Evolutionary conservation across 1,140 invertebrate genomes (phyloP).

Genomic region (Pseudomyrmex dendroicus): DNA sequence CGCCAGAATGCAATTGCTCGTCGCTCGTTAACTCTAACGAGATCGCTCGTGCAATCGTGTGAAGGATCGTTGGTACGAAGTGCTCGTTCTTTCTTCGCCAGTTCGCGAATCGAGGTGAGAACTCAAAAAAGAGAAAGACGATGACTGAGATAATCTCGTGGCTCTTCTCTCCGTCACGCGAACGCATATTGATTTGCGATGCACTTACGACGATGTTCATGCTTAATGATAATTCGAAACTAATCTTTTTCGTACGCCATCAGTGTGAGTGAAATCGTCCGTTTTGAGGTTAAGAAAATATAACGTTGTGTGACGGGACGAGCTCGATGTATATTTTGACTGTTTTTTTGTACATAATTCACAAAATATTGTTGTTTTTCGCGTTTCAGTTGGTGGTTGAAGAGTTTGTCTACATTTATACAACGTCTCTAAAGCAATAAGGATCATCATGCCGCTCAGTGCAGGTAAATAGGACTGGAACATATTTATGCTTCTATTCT

Average conservation of each 20-base stretch:
- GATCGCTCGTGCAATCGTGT: conserved; percentile 47
- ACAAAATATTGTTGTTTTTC: background rate
- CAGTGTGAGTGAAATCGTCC: background rate
- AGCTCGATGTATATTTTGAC: background rate
- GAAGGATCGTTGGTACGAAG: conserved; percentile 6
- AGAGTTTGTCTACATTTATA: conserved; percentile 33
- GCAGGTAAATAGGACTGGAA: conserved; percentile 71
- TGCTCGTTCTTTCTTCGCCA: conserved; percentile 6
- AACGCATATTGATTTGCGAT: conserved; percentile 66
- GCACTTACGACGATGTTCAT: conserved; percentile 22
- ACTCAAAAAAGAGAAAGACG: background rate
- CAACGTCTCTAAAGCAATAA: background rate
- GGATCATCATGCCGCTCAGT: conserved; percentile 77
- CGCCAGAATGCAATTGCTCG: conserved; percentile 64
- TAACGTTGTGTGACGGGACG: background rate
- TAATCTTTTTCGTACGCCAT: no score
- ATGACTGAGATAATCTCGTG: conserved; percentile 8
- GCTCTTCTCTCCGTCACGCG: background rate
- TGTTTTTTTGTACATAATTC: background rate
- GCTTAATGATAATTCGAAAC: conserved; percentile 48
- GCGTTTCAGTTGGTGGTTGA: conserved; percentile 47
- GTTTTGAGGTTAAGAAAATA: conserved; percentile 52
- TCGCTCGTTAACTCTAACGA: conserved; percentile 44
- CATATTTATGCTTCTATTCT: background rate
- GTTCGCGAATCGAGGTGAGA: conserved; percentile 33